Base-by-base conservation (phyloP, 2,797 vertebrate species). In the Anas georgica region DNA sequence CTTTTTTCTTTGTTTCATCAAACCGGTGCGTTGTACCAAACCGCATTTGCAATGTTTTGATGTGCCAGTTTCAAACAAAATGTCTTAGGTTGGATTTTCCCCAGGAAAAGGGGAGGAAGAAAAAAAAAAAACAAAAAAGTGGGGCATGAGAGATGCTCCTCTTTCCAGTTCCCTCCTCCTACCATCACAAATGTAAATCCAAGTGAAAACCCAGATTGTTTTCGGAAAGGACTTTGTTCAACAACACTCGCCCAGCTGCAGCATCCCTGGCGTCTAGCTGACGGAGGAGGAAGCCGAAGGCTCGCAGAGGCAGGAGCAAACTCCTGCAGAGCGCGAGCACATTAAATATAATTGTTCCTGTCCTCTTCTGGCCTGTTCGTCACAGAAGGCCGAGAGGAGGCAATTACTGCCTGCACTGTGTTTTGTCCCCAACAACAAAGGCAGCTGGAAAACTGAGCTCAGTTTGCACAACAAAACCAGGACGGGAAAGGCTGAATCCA, bases 401-500 rank as follows among this genome's bases (percentile, higher is more conserved):
- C 76, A 79, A 48, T 21, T 18, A 7, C 76, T 85, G 70, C 72
- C n/a, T 2, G 6, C 0, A 10, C 33, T 3, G 17, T 1, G 29
- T 22, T 95, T 70, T 58, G 46, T 96, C 92, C 93, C n/a, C 6
- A 86, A n/a, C 69, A 81, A 88, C 72, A 78, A 93, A 91, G 86
- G 96, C 74, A 92, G 93, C 91, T 86, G 50, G 77, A 62, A 63
- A 91, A 91, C 55, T 31, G 68, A 83, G 84, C 92, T 92, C 4
- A 18, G 85, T 93, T 94, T 93, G 70, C 64, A 67, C 81, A 94
- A 89, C 77, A 87, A 2, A 39, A 17, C 52, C 84, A 73, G 74
- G 54, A 75, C 46, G 80, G 80, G 88, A 96, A 97, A 90, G 26
- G 75, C 84, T 64, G 90, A 95, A 97, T 98, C 94, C 97, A 94